A percentile compares a stretch with the other conserved stretches of the same genome.
Evolutionary conservation across 2,113 vertebrate genomes (phyloP).

Genomic region (Elephantulus edwardii): DNA sequence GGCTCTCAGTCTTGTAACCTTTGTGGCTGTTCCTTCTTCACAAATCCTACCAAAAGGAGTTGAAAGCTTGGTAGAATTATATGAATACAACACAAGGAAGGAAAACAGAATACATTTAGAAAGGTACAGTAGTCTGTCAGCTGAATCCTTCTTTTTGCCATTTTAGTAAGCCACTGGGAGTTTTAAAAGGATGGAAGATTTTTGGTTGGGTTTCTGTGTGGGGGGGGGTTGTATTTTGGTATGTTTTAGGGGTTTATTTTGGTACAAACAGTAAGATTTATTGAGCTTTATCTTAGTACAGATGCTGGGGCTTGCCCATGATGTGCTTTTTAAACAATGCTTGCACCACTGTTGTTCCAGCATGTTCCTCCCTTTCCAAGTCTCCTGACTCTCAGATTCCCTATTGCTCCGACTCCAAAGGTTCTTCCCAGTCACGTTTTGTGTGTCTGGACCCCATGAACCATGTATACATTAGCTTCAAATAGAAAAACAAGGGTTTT

Average conservation of each 20-base stretch:
- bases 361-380: background rate
- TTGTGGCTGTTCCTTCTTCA: background rate
- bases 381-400: background rate
- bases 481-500: background rate
- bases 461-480: background rate
- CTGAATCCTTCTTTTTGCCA: too few relatives aligned
- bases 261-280: too few relatives aligned
- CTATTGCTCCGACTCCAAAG: background rate
- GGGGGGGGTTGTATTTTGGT: too few relatives aligned
- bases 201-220: too few relatives aligned
- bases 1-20: background rate
- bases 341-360: background rate
- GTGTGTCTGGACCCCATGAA: background rate
- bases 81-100: conserved; percentile 37
- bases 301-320: too few relatives aligned
- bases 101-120: background rate
- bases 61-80: background rate
- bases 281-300: too few relatives aligned
- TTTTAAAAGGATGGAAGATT: background rate
- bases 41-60: background rate
- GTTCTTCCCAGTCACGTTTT: background rate
- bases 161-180: background rate
- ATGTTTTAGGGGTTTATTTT: too few relatives aligned
- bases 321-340: background rate
- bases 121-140: too few relatives aligned